Conservation (phyloP, 2,888 invertebrate species). For the Leucophenga maculata region DNA sequence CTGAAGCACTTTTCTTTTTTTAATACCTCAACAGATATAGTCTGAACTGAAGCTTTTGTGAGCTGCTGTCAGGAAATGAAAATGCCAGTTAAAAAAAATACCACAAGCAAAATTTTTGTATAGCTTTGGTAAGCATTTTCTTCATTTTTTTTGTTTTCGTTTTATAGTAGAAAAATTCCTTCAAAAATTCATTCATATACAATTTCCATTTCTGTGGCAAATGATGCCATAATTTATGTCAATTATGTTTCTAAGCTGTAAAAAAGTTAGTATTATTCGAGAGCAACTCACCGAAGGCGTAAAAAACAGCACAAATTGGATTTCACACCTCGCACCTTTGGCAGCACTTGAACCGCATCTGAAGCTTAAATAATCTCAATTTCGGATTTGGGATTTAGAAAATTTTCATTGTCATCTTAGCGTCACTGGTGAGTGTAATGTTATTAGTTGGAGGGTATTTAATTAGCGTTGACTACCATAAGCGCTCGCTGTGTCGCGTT, state of each 20-base stretch:
- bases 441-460: background rate
- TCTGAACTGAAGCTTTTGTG: background rate
- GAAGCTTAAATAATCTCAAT: conserved; percentile 6
- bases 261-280: too few species aligned
- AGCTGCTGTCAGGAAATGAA: background rate
- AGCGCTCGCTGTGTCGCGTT: background rate
- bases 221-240: background rate
- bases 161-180: too few species aligned
- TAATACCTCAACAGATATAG: too few species aligned
- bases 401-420: conserved; percentile 8
- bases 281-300: too few species aligned
- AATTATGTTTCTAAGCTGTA: background rate
- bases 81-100: conserved; percentile 16
- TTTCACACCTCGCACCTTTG: background rate
- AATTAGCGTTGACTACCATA: conserved; percentile 2
- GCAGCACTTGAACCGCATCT: background rate
- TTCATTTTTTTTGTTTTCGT: too few species aligned
- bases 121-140: background rate
- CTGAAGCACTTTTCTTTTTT: too few species aligned
- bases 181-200: background rate
- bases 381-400: conserved; percentile 14
- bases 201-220: background rate
- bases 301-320: too few species aligned
- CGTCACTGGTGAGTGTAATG: too few species aligned
- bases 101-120: background rate